Percentiles rank a stretch among this genome's conserved stretches.
phyloP scores from a whole-genome alignment of 2,888 invertebrate species.

The Cecidostiba fungosa region DNA sequence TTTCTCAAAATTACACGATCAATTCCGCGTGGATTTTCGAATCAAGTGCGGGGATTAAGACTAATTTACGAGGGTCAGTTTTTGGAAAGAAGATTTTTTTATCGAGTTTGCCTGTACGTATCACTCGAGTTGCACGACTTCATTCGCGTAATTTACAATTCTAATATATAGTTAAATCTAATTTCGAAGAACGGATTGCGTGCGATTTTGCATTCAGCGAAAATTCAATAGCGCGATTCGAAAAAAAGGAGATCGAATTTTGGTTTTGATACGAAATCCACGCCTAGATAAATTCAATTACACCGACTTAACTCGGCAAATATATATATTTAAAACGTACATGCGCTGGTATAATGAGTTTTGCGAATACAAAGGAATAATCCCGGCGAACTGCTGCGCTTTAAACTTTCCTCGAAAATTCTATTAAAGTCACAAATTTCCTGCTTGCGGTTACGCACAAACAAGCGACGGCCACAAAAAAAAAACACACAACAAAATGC shows the following conservation, averaged over 20 bases:
- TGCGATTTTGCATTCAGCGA: background rate
- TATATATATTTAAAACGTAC: background rate
- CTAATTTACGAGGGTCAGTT: background rate
- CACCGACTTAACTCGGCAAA: background rate
- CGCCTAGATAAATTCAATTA: background rate
- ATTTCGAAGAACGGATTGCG: background rate
- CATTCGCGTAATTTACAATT: background rate
- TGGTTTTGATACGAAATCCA: background rate
- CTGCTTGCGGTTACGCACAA: background rate
- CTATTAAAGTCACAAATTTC: background rate
- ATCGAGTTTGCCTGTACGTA: too few relatives aligned
- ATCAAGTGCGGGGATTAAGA: background rate
- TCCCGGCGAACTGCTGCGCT: background rate
- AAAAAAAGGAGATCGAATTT: background rate
- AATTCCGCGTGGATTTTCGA: background rate
- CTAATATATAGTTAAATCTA: background rate
- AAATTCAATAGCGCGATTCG: conserved; percentile 6
- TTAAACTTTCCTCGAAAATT: background rate
- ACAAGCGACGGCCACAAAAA: background rate
- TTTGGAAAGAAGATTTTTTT: too few relatives aligned
- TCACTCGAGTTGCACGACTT: too few relatives aligned
- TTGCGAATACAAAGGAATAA: background rate
- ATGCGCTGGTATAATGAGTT: background rate
- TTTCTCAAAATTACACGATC: background rate
- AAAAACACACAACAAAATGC: background rate